Conservation (phyloP, 1,140 invertebrate genomes). For the Tachypleus tridentatus region DNA sequence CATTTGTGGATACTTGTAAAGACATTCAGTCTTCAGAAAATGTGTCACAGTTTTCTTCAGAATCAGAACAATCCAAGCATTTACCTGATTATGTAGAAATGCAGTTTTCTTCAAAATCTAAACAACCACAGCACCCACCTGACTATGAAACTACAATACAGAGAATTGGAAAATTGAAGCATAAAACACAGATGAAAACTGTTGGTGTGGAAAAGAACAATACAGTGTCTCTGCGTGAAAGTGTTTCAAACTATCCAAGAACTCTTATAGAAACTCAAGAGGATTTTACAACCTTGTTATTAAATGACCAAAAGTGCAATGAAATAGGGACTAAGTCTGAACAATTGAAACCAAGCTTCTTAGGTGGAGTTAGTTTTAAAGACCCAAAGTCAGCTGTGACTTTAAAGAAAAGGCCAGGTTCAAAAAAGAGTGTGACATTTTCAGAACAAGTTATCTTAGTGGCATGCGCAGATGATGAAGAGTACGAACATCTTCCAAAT, state of each 20-base stretch:
- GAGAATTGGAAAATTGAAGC: conserved; percentile 9
- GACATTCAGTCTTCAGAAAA: not conserved
- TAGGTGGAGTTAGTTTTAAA: not conserved
- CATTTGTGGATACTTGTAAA: not conserved
- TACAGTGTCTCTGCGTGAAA: no score
- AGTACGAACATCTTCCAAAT: conserved; percentile 78
- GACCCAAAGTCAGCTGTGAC: not conserved
- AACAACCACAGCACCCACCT: conserved; percentile 20
- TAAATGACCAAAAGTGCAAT: no score
- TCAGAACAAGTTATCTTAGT: conserved; percentile 85
- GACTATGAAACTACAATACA: conserved; percentile 28
- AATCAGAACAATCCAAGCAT: conserved; percentile 5
- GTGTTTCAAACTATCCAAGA: no score
- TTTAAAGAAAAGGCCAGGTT: conserved; percentile 25
- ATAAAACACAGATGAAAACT: no score
- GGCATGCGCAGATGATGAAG: conserved; percentile 72
- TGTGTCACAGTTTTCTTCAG: not conserved
- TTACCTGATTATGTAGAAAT: conserved; percentile 26
- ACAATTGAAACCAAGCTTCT: not conserved
- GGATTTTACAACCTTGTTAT: no score
- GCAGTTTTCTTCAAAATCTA: not conserved
- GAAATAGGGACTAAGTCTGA: conserved; percentile 6
- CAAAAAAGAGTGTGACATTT: conserved; percentile 86
- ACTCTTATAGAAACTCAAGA: no score
- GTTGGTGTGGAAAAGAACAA: no score